Base-by-base conservation (phyloP, 2,888 invertebrate genomes). In the Teinopalpus imperialis region DNA sequence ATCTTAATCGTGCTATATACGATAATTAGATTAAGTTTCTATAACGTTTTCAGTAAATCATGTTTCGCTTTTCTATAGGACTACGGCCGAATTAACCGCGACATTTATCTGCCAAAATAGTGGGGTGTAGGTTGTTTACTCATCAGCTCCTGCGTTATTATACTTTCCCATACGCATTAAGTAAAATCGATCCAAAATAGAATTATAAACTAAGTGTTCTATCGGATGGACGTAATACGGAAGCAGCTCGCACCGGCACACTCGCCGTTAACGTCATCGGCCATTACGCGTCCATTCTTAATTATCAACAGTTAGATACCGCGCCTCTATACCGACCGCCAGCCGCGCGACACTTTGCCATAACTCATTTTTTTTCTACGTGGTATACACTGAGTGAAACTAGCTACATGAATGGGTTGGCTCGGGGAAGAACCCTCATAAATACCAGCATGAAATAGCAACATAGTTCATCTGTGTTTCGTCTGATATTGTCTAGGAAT, bases 241-340 rank as follows among this genome's bases (percentile, higher is more conserved):
- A 81, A 82, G 77, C 71, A 61, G 57, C 59, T 53, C 55, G 61
- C 67, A 66, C 62, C 69, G 69, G 66, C 75, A 63, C 69, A 63
- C 66, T 58, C 49, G 74, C 83, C 81, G 81, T 81, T 81, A 83
- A 69, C 74, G 73, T 77, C 78, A 66, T 59, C 67, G 66, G 59
- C 72, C 67, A 82, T 80, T 78, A 78, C 65, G 67, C 70, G 72
- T 77, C 77, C 71, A 73, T 75, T 78, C 75, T 81, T 87, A 85
- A 87, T 86, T 85, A 86, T 77, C 75, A 81, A 87, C 87, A 85
- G 87, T 86, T 87, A 83, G 65, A 62, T 57, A 70, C 72, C 62
- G 62, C 69, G 9, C 60, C 57, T 61, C n/a, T n/a, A 61, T 50
- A 68, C 57, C 61, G 58, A 54, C 61, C 65, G 60, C 59, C 30